phyloP scores from a whole-genome alignment of 2,888 invertebrate species.

The Nemapogon koenigi region DNA sequence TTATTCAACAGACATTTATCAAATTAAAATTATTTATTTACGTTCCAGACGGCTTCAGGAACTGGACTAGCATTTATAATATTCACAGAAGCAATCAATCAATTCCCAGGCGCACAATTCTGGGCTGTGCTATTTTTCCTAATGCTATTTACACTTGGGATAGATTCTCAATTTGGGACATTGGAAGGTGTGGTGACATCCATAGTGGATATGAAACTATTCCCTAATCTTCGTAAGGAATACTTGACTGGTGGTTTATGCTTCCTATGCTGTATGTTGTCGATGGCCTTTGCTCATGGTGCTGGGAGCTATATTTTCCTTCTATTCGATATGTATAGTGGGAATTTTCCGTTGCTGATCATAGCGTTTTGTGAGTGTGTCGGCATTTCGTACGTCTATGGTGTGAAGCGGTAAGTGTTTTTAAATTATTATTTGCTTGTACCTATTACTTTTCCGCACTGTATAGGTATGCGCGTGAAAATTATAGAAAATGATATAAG shows the following conservation, averaged over 20 bases:
- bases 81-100: slow-evolving; percentile 97
- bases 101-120: slow-evolving; percentile 94
- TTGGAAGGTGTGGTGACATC: slow-evolving; percentile 96
- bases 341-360: slow-evolving; percentile 89
- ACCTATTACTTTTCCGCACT: too few relatives aligned
- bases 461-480: too few relatives aligned
- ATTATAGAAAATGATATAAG: too few relatives aligned
- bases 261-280: slow-evolving; percentile 79
- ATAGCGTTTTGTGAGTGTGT: slow-evolving; percentile 93
- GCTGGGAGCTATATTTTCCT: slow-evolving; percentile 94
- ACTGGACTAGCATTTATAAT: slow-evolving; percentile 97
- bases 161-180: slow-evolving; percentile 96
- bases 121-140: slow-evolving; percentile 97
- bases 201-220: slow-evolving; percentile 92
- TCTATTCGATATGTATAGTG: slow-evolving; percentile 92
- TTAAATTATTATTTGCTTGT: background rate
- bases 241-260: slow-evolving; percentile 84
- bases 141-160: slow-evolving; percentile 95
- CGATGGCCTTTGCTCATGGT: slow-evolving; percentile 91
- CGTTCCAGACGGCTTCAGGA: slow-evolving; percentile 89
- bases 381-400: slow-evolving; percentile 93
- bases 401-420: slow-evolving; percentile 76
- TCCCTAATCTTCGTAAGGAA: slow-evolving; percentile 90
- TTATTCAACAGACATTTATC: too few relatives aligned
- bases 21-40: too few relatives aligned